phyloP scores from a whole-genome alignment of 2,113 vertebrate species.

The Neogobius melanostomus region DNA sequence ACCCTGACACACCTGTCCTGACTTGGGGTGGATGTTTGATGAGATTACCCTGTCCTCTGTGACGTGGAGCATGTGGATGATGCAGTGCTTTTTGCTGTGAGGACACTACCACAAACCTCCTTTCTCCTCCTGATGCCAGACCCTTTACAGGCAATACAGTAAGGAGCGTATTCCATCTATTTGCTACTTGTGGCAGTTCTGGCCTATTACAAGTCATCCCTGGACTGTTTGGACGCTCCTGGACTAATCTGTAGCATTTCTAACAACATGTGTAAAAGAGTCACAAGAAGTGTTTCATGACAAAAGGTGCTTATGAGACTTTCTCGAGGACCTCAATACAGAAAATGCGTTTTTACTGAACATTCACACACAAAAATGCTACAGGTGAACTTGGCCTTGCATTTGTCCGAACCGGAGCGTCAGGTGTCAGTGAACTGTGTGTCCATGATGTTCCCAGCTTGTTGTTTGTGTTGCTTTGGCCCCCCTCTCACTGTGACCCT shows the following conservation, averaged over 20 bases:
- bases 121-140: not conserved
- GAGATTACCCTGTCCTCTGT: not conserved
- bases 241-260: not conserved
- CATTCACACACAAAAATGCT: not conserved
- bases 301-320: not conserved
- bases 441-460: conserved; percentile 15
- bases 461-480: not conserved
- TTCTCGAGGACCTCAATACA: not conserved
- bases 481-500: conserved; percentile 15
- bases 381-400: conserved; percentile 14
- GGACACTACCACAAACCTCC: not conserved
- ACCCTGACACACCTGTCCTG: not conserved
- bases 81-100: not conserved
- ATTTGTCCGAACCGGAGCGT: conserved; percentile 7
- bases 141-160: not conserved
- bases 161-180: not conserved
- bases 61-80: not conserved
- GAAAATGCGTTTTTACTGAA: not conserved
- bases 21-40: not conserved
- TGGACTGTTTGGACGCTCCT: not conserved
- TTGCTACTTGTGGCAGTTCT: not conserved
- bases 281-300: not conserved
- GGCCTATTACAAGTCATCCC: not conserved
- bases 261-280: not conserved
- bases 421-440: not conserved